Evolutionary conservation across 1,140 invertebrate species (phyloP).

Genomic region (Conus betulinus): DNA sequence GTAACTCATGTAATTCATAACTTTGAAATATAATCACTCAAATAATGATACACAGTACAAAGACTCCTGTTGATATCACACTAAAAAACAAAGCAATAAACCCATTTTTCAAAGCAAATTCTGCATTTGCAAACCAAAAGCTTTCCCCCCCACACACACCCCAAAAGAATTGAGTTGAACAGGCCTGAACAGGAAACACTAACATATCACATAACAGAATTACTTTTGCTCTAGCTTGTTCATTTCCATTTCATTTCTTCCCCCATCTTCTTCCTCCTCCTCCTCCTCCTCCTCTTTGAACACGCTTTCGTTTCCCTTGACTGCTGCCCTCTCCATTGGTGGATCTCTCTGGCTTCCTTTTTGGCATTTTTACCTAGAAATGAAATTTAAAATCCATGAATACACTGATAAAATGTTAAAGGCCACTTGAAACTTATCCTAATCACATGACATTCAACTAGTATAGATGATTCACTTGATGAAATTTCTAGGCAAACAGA

Average conservation of each 20-base stretch:
- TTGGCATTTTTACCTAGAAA: neutral
- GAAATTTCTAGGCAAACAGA: no score
- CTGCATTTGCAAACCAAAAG: neutral
- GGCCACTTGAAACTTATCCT: no score
- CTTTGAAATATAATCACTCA: no score
- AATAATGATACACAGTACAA: no score
- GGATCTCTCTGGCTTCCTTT: constrained; percentile 8
- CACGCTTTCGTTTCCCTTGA: neutral
- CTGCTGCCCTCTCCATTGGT: neutral
- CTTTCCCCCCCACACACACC: neutral
- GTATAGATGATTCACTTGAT: no score
- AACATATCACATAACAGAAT: neutral
- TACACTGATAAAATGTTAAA: neutral
- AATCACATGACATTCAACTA: no score
- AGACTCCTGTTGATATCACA: no score
- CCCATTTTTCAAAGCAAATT: no score
- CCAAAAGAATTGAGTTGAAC: neutral
- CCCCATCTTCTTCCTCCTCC: neutral
- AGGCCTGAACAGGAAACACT: neutral
- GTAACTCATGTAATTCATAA: no score
- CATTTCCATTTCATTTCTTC: neutral
- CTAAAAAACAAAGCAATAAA: no score
- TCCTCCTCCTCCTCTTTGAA: neutral
- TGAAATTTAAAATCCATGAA: neutral
- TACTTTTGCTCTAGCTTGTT: neutral